Percentiles rank a stretch among this genome's conserved stretches.
phyloP scores from a whole-genome alignment of 2,797 vertebrate genomes.

The Mionectes olivaceus region DNA sequence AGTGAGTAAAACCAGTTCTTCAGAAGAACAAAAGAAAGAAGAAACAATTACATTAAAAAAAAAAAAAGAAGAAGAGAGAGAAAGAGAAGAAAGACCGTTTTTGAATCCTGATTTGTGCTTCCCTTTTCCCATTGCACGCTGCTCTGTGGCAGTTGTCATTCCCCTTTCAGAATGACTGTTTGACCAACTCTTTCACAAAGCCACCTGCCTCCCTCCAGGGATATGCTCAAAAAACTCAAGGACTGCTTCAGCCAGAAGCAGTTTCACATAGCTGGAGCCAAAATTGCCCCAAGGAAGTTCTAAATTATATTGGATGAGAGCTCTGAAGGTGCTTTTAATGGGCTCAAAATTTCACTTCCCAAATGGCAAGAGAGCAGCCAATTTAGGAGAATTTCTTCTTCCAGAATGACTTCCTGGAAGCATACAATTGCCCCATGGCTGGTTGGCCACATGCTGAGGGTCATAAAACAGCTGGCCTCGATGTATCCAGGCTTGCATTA shows the following conservation, averaged over 20 bases:
- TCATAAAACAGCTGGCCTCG: not conserved
- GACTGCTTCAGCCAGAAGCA: conserved; percentile 13
- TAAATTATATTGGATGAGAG: not conserved
- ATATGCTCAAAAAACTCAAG: not conserved
- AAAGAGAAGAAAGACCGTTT: not conserved
- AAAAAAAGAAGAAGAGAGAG: not conserved
- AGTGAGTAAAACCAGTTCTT: conserved; percentile 54
- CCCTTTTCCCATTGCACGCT: not conserved
- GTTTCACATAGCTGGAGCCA: conserved; percentile 47
- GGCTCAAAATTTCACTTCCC: not conserved
- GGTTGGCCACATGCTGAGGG: not conserved
- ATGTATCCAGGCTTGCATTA: not conserved
- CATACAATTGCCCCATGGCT: not conserved
- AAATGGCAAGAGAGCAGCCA: not conserved
- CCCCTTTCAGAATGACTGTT: not conserved
- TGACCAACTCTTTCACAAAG: not conserved
- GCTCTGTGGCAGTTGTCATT: not conserved
- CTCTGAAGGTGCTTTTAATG: not conserved
- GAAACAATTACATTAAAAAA: not conserved
- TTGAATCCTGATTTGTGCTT: not conserved
- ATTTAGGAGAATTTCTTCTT: not conserved
- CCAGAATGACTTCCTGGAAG: conserved; percentile 7
- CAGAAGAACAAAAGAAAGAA: not conserved
- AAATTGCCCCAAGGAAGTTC: conserved; percentile 8
- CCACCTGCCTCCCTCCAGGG: not conserved